These are phyloP conservation scores for Meloidogyne chitwoodi DNA, from an alignment of 1,140 invertebrate genomes.

Conservation along the genomic window DNA sequence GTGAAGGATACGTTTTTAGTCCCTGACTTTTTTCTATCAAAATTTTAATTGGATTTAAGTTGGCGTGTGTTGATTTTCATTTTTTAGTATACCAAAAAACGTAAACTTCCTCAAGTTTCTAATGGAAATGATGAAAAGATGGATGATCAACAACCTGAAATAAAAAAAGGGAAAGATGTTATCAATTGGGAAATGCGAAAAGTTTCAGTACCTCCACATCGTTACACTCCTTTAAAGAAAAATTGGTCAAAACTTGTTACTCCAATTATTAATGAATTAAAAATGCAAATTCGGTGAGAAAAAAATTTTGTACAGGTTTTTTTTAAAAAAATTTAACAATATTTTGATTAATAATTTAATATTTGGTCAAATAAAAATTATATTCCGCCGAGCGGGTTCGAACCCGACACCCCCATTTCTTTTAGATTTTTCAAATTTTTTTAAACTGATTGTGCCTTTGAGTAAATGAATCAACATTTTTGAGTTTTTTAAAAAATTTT, in stretches of 20 bases:
- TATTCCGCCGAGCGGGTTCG: background rate
- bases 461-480: too few species aligned
- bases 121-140: too few species aligned
- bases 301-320: background rate
- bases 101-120: too few species aligned
- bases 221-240: conserved; percentile 87
- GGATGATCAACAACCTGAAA: too few species aligned
- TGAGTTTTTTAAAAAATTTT: background rate
- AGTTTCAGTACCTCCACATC: conserved; percentile 70
- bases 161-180: background rate
- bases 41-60: too few species aligned
- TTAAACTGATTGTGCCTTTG: too few species aligned
- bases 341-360: background rate
- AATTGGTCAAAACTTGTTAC: conserved; percentile 96
- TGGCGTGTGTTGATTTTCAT: too few species aligned
- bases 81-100: background rate
- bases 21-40: too few species aligned
- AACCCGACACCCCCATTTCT: background rate
- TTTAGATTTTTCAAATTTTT: background rate
- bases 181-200: conserved; percentile 58
- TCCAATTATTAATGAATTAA: conserved; percentile 87
- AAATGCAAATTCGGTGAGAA: conserved; percentile 75
- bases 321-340: background rate
- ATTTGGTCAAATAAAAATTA: background rate
- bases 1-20: too few species aligned